These are phyloP conservation scores for Callipepla squamata DNA, from an alignment of 2,113 vertebrate species.

Conservation along the genomic window DNA sequence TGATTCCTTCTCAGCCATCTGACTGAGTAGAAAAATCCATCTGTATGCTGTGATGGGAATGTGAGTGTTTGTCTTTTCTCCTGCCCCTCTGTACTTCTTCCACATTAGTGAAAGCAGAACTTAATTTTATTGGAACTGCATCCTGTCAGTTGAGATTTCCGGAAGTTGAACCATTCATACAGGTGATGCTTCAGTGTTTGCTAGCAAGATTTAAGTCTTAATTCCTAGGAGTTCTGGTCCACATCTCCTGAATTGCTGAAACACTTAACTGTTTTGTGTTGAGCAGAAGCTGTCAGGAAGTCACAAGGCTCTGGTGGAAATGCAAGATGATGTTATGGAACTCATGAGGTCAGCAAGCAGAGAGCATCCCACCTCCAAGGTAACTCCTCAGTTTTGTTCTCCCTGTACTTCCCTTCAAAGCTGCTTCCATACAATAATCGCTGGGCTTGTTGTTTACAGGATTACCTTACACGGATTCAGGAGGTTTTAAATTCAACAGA, in stretches of 20 bases:
- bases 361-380: constrained; percentile 88
- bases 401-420: not conserved
- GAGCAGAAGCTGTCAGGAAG: constrained; percentile 93
- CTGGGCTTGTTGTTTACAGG: constrained; percentile 72
- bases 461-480: constrained; percentile 88
- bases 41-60: constrained; percentile 15
- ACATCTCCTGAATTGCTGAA: not conserved
- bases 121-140: not conserved
- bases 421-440: not conserved
- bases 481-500: constrained; percentile 92
- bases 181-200: not conserved
- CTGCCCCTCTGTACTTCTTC: not conserved
- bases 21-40: not conserved
- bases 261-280: constrained; percentile 30
- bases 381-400: constrained; percentile 50
- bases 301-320: constrained; percentile 97
- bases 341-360: constrained; percentile 85
- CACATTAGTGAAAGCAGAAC: not conserved
- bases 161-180: not conserved
- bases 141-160: not conserved
- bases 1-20: not conserved
- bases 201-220: not conserved
- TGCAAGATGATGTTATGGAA: constrained; percentile 91
- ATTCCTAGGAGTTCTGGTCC: not conserved
- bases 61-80: not conserved